phyloP scores from a whole-genome alignment of 2,888 invertebrate species.

The Geotrupes spiniger region DNA sequence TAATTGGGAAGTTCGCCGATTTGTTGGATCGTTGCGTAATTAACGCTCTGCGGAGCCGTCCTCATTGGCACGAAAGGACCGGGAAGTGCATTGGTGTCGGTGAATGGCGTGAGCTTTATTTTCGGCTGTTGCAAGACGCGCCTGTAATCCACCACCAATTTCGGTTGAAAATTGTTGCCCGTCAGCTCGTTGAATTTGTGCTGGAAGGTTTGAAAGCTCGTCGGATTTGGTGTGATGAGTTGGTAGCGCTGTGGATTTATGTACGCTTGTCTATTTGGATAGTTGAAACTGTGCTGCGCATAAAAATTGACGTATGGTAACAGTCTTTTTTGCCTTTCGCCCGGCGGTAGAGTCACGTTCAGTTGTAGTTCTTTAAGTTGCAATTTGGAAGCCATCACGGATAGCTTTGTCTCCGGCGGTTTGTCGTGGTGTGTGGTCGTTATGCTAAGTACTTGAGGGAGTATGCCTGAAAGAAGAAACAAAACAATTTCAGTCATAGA shows the following conservation, averaged over 20 bases:
- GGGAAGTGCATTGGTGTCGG: constrained; percentile 55
- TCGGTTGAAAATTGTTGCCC: constrained; percentile 20
- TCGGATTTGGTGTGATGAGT: constrained; percentile 19
- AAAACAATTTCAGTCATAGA: no score
- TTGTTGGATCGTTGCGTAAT: constrained; percentile 22
- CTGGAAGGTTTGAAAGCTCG: constrained; percentile 26
- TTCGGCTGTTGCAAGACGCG: constrained; percentile 30
- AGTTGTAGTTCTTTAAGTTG: constrained; percentile 28
- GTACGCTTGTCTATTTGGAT: constrained; percentile 15
- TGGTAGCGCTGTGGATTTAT: constrained; percentile 17
- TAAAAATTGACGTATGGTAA: constrained; percentile 84
- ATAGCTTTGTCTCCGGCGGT: constrained; percentile 35
- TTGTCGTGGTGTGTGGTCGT: constrained; percentile 46
- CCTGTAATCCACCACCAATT: constrained; percentile 2
- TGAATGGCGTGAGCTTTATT: constrained; percentile 54
- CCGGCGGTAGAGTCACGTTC: constrained; percentile 49
- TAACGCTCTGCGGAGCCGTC: constrained; percentile 10
- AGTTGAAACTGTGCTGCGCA: constrained; percentile 49
- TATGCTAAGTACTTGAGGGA: constrained; percentile 27
- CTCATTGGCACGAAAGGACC: constrained; percentile 54
- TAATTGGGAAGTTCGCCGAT: constrained; percentile 38
- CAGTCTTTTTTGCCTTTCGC: constrained; percentile 71
- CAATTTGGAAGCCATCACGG: constrained; percentile 22
- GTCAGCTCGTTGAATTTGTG: constrained; percentile 29
- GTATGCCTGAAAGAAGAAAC: constrained; percentile 36